Base-by-base conservation (phyloP, 1,140 invertebrate species). In the Cherax destructor region DNA sequence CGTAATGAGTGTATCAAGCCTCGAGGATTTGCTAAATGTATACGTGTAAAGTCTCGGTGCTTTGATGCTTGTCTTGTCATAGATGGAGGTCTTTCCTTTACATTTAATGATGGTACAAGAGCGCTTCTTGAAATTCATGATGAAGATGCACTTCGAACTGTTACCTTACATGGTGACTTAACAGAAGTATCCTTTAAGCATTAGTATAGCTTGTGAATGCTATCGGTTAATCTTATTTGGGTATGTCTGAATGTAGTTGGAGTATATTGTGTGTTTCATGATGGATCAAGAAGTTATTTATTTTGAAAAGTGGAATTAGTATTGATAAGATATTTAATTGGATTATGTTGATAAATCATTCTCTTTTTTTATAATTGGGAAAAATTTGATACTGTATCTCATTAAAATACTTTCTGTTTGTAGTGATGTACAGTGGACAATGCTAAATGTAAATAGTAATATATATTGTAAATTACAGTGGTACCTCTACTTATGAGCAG, bases 41-140 rank as follows among this genome's bases (percentile, higher is more conserved):
- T 99, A 41, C 95, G 96, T 86, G 96, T 99, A 1, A 96, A 96
- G 93, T 99, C 98, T 1, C 96, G 98, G 86, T 99, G 99, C 95
- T 97, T 97, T 92, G 98, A 99, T 95, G 99, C 98, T 0, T 97
- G 97, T 94, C 95, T 99, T 16, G 99, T 99, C 0, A 96, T 99
- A n/a, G 99, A 99, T 95, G 99, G 99, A 30, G 98, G 98, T 84
- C 96, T 99, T 11, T 98, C 98, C 0, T 98, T 98, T 94, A 96
- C 96, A 0, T 99, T 99, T 94, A 99, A 99, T 95, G 98, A 99
- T 94, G 99, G 99, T 4, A 97, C 98, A 0, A 96, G 97, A 92
- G 98, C 98, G 0, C 94, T 97, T 41, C 94, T 99, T 16, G 97
- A 99, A 95, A 96, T 97, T 50, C 95, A 96, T 93, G 96, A 97